Evolutionary conservation across 2,888 invertebrate species (phyloP), one percentile per base, ranked within the genome.

Genomic region (Pristionchus arcanus): DNA sequence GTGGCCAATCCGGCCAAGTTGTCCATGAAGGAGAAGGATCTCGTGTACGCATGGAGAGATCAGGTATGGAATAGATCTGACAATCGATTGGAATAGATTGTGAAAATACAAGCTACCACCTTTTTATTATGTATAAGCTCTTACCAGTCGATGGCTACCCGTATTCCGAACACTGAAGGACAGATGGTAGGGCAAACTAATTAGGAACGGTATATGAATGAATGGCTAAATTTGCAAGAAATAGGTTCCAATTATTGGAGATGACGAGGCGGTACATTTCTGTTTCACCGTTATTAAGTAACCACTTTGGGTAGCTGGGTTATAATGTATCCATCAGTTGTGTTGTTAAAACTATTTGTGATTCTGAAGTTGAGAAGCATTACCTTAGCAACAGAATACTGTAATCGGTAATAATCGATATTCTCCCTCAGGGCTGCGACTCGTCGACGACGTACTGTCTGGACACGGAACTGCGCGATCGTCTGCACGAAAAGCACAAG

Each of bases 401-500:
- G 68, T 68, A 68, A 68, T 68, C 68, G 15, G 1, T 15, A 34
- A 19, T 74, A 28, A 68, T 68, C 28, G 49, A 42, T 66, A 42
- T 25, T 42, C 25, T 63, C 28, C 25, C 37, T 25, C 49, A 87
- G 87, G 87, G 87, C 15, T 28, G 34, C 19, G 87, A 87, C 25
- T 15, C 31, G 19, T 87, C 87, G 71, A 53, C 71, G 55, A 66
- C 77, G 28, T 89, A 55, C 31, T 77, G 77, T 15, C 37, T 89
- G 59, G 89, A 89, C 28, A 59, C 89, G 66, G 89, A 89, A n/a
- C 53, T 89, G 63, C 42, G 89, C 19, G 89, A 89, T 59, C 59
- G 59, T 21, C 31, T 89, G 89, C 34, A 19, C 31, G 89, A 89
- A 42, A 55, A 68, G 63, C 34, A 59, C 89, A 89, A 89, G 89